Evolutionary conservation across 2,797 vertebrate genomes (phyloP).

Genomic region (Mallotus villosus): DNA sequence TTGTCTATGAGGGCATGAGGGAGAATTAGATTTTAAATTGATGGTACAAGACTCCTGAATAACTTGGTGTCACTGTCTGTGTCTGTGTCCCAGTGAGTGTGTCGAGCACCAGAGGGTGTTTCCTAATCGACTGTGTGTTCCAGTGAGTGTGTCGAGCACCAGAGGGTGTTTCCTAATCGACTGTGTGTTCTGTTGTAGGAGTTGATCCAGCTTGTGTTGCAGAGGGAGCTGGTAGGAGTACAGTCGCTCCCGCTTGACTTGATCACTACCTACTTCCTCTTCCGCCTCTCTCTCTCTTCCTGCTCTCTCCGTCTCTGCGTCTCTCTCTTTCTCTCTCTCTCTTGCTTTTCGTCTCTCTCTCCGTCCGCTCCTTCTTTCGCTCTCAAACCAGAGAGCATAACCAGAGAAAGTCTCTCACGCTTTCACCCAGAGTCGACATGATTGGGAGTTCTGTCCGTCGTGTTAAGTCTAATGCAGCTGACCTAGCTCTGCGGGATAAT

Average conservation of each 20-base stretch:
- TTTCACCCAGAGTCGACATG: slow-evolving; percentile 17
- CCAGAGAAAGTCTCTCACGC: slow-evolving; percentile 57
- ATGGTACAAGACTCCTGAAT: background rate
- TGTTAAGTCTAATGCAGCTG: background rate
- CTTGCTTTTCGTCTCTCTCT: slow-evolving; percentile 17
- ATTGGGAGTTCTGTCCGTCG: background rate
- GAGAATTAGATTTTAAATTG: background rate
- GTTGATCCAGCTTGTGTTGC: slow-evolving; percentile 80
- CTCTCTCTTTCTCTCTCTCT: slow-evolving; percentile 35
- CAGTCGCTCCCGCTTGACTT: slow-evolving; percentile 49
- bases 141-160: too few species aligned
- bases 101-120: slow-evolving; percentile 28
- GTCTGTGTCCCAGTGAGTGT: slow-evolving; percentile 4
- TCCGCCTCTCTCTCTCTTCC: slow-evolving; percentile 43
- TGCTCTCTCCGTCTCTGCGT: slow-evolving; percentile 37
- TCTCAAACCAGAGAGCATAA: slow-evolving; percentile 51
- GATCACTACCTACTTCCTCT: slow-evolving; percentile 28
- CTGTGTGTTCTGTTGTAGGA: slow-evolving; percentile 77
- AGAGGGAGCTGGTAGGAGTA: slow-evolving; percentile 83
- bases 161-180: too few species aligned
- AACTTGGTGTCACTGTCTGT: background rate
- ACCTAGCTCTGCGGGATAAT: background rate
- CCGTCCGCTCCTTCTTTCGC: slow-evolving; percentile 26
- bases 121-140: slow-evolving; percentile 56
- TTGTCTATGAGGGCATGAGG: too few species aligned